These are phyloP conservation scores for Embidobia sp. DNA, from an alignment of 2,888 invertebrate genomes.

Conservation along the genomic window DNA sequence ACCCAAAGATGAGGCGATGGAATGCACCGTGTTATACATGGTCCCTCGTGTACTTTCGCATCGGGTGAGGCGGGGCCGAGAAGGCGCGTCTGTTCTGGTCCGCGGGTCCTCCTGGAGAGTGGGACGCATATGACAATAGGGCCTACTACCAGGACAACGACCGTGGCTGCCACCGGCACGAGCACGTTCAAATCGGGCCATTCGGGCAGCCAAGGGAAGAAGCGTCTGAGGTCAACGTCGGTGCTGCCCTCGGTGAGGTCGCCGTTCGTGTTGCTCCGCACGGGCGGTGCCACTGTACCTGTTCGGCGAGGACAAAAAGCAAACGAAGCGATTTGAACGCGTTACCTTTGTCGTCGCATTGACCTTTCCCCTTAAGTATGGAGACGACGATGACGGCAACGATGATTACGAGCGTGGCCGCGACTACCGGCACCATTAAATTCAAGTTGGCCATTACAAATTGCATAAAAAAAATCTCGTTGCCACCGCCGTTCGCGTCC, in stretches of 20 bases:
- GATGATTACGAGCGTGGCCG: conserved; percentile 95
- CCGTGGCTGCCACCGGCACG: conserved; percentile 93
- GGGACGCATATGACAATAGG: conserved; percentile 95
- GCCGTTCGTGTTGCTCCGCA: conserved; percentile 82
- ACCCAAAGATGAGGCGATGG: conserved; percentile 17
- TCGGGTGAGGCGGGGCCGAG: conserved; percentile 85
- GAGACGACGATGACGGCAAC: conserved; percentile 96
- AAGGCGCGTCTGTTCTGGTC: conserved; percentile 87
- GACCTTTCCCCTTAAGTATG: conserved; percentile 93
- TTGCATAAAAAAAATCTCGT: conserved; percentile 92
- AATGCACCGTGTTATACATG: conserved; percentile 74
- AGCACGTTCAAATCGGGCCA: conserved; percentile 95
- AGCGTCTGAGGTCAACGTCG: conserved; percentile 82
- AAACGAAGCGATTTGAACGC: too few relatives aligned
- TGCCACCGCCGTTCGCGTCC: conserved; percentile 84
- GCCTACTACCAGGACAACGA: conserved; percentile 94
- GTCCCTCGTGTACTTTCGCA: conserved; percentile 82
- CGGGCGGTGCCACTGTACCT: conserved; percentile 92
- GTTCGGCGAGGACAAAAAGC: conserved; percentile 71
- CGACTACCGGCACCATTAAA: conserved; percentile 96
- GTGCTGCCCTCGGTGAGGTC: conserved; percentile 85
- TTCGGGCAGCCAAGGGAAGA: conserved; percentile 90
- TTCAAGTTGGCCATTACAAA: conserved; percentile 94
- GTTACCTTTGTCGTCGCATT: conserved; percentile 90
- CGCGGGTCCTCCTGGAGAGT: conserved; percentile 88